Evolutionary conservation across 2,888 invertebrate genomes (phyloP).

Genomic region (Lycaena phlaeas): DNA sequence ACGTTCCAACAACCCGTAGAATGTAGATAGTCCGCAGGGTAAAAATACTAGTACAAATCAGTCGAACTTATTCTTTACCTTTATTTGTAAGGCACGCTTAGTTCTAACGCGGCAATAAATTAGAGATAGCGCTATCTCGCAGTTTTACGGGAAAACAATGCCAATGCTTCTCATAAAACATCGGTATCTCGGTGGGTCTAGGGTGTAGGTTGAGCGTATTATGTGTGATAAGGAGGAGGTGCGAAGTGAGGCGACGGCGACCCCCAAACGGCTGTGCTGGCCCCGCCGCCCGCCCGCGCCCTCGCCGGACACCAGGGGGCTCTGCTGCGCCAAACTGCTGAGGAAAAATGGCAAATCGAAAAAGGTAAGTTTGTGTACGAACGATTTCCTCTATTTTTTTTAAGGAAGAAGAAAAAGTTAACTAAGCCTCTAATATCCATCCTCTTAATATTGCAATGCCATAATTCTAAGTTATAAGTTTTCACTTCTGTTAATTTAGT

Average conservation of each 20-base stretch:
- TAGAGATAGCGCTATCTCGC: conserved; percentile 46
- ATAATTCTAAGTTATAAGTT: too few relatives aligned
- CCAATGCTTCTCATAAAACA: conserved; percentile 59
- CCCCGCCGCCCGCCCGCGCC: conserved; percentile 59
- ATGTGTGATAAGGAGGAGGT: conserved; percentile 50
- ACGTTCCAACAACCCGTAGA: conserved; percentile 50
- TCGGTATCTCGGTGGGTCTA: conserved; percentile 62
- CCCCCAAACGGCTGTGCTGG: conserved; percentile 58
- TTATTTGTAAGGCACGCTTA: conserved; percentile 30
- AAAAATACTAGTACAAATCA: conserved; percentile 51
- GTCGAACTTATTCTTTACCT: conserved; percentile 50
- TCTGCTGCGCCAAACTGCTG: conserved; percentile 86
- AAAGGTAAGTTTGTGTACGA: conserved; percentile 73
- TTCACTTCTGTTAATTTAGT: too few relatives aligned
- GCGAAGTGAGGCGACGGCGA: conserved; percentile 48
- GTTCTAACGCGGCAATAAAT: conserved; percentile 48
- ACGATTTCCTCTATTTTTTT: too few relatives aligned
- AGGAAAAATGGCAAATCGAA: conserved; percentile 87
- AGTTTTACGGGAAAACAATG: conserved; percentile 60
- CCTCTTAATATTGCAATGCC: too few relatives aligned
- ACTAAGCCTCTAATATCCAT: too few relatives aligned
- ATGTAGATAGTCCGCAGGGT: conserved; percentile 36
- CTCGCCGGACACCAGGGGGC: conserved; percentile 81
- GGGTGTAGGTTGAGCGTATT: conserved; percentile 37
- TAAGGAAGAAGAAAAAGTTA: too few relatives aligned